A percentile compares a stretch with the other conserved stretches of the same genome.
Conservation (phyloP, 2,888 invertebrate species). For the Stenodera caucasica region DNA sequence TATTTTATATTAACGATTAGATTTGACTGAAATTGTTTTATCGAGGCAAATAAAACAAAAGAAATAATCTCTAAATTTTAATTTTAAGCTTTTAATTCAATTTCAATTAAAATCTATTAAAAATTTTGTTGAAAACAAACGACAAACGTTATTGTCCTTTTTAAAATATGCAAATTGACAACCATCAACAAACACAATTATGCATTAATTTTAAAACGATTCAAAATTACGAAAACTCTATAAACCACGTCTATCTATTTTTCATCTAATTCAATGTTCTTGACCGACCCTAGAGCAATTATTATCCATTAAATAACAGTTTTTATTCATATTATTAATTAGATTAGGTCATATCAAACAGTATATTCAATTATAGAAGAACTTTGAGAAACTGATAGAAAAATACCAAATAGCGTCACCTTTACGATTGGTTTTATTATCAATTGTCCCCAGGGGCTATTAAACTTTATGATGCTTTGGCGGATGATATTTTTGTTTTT, state of each 20-base stretch:
- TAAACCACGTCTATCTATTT: neutral
- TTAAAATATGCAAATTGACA: slow-evolving; percentile 7
- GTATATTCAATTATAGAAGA: too few species aligned
- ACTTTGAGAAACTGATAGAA: slow-evolving; percentile 27
- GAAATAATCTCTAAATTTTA: neutral
- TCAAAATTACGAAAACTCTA: neutral
- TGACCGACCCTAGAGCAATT: slow-evolving; percentile 43
- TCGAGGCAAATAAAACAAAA: neutral
- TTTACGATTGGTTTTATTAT: slow-evolving; percentile 51
- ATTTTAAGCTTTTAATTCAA: neutral
- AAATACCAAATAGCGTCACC: slow-evolving; percentile 43
- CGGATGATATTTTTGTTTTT: slow-evolving; percentile 43
- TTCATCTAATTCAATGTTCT: slow-evolving; percentile 46
- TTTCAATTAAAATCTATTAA: neutral
- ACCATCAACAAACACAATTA: slow-evolving; percentile 1
- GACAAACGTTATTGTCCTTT: neutral
- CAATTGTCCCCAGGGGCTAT: slow-evolving; percentile 50
- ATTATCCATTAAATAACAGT: slow-evolving; percentile 39
- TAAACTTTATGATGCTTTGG: slow-evolving; percentile 48
- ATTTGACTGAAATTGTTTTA: neutral
- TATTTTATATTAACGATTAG: neutral
- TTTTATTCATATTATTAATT: neutral
- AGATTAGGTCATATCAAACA: too few species aligned
- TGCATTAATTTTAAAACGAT: neutral
- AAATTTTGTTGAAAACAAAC: neutral